Evolutionary conservation across 2,888 invertebrate species (phyloP).

Genomic region (Stenchaetothrips biformis): DNA sequence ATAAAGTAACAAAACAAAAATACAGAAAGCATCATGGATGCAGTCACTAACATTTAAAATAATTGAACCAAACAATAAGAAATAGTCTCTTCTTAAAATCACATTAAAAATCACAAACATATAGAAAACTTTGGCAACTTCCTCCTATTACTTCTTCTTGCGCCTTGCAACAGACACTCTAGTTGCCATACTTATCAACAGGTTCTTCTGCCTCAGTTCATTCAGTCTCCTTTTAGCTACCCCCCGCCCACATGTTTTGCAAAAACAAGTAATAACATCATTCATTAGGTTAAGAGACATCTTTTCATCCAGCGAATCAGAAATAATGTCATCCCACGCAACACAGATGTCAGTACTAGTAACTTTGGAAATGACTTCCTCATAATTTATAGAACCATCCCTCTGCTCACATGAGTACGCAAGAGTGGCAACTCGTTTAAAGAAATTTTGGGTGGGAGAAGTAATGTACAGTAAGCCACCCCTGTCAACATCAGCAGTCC

Average conservation of each 20-base stretch:
- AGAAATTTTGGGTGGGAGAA: neutral
- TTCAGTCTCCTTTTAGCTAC: neutral
- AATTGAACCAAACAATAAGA: neutral
- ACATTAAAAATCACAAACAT: too few species aligned
- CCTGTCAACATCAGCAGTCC: neutral
- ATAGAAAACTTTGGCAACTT: too few species aligned
- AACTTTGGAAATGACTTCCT: neutral
- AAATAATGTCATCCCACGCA: neutral
- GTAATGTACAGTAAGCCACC: neutral
- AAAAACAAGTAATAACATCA: neutral
- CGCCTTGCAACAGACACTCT: too few species aligned
- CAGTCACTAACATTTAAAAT: too few species aligned
- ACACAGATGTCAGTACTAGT: neutral
- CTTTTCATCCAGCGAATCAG: neutral
- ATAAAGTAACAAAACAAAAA: too few species aligned
- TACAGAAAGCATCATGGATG: too few species aligned
- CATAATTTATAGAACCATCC: neutral
- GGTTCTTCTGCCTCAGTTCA: neutral
- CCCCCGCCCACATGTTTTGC: neutral
- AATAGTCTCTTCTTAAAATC: neutral
- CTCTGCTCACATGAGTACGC: neutral
- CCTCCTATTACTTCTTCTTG: too few species aligned
- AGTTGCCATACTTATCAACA: too few species aligned
- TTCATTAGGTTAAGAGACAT: neutral
- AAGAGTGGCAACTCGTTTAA: neutral